Evolutionary conservation across 2,888 invertebrate species (phyloP).

Genomic region (Pseudeuparius sepicola): DNA sequence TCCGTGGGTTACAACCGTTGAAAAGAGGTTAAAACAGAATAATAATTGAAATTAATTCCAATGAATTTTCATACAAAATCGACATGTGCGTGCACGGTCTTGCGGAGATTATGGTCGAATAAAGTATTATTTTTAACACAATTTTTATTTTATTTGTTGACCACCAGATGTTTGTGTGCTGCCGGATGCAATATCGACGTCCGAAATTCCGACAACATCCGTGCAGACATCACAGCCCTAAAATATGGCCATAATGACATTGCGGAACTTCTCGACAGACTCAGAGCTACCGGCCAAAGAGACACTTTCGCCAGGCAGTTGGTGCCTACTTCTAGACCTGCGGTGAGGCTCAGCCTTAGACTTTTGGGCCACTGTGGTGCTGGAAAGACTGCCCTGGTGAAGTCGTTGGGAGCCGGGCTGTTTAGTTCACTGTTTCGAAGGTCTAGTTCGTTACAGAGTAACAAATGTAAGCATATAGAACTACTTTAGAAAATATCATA

Average conservation of each 20-base stretch:
- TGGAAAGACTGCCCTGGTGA: constrained; percentile 60
- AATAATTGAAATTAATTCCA: no score
- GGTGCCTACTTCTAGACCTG: constrained; percentile 46
- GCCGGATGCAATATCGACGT: constrained; percentile 61
- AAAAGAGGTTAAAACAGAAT: no score
- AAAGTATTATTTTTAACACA: constrained; percentile 1
- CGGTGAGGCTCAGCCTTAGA: constrained; percentile 55
- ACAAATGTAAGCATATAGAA: constrained; percentile 37
- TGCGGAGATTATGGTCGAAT: no score
- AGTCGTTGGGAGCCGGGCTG: constrained; percentile 56
- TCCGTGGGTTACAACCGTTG: no score
- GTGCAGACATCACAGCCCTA: constrained; percentile 67
- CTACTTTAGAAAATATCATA: constrained; percentile 1
- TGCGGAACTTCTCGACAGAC: constrained; percentile 53
- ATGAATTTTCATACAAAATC: no score
- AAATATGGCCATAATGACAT: constrained; percentile 62
- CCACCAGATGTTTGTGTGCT: constrained; percentile 54
- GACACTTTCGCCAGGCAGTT: constrained; percentile 46
- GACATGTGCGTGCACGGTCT: no score
- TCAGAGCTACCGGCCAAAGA: constrained; percentile 47
- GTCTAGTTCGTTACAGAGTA: constrained; percentile 42
- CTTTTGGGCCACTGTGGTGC: constrained; percentile 57
- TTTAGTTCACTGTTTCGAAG: constrained; percentile 55
- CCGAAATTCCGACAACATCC: constrained; percentile 57
- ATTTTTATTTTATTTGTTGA: constrained; percentile 17